These are phyloP conservation scores for Parasteatoda tepidariorum DNA, from an alignment of 1,140 invertebrate genomes.

Conservation along the genomic window DNA sequence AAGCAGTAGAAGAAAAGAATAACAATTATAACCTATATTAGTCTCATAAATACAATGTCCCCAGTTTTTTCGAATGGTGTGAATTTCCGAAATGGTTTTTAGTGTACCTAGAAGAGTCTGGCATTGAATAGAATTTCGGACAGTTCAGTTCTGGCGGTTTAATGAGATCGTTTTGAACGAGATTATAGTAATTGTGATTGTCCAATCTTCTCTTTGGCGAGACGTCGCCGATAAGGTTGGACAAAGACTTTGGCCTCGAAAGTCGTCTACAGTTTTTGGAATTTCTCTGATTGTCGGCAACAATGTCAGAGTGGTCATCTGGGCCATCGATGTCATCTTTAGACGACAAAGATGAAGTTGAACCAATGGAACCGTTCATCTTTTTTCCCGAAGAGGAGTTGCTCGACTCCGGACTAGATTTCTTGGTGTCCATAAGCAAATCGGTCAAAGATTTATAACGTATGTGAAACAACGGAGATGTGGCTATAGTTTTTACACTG, in stretches of 20 bases:
- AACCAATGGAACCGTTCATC: neutral
- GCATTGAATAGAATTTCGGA: slow-evolving; percentile 54
- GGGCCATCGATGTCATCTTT: slow-evolving; percentile 73
- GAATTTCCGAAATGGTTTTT: slow-evolving; percentile 37
- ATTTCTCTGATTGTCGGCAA: slow-evolving; percentile 21
- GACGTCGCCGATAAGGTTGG: slow-evolving; percentile 71
- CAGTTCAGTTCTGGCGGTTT: slow-evolving; percentile 32
- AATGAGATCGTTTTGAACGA: slow-evolving; percentile 55
- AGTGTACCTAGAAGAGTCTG: slow-evolving; percentile 30
- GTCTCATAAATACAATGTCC: slow-evolving; percentile 50
- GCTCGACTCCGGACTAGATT: slow-evolving; percentile 83
- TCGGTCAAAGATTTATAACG: slow-evolving; percentile 85
- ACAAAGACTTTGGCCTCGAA: slow-evolving; percentile 79
- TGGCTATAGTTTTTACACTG: slow-evolving; percentile 68
- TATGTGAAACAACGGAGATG: slow-evolving; percentile 83
- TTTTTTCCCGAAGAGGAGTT: slow-evolving; percentile 29
- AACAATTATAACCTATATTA: neutral
- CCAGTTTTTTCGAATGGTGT: slow-evolving; percentile 43
- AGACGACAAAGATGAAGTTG: slow-evolving; percentile 73
- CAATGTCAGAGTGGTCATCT: slow-evolving; percentile 76
- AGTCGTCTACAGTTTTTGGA: slow-evolving; percentile 60
- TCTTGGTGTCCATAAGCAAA: slow-evolving; percentile 76
- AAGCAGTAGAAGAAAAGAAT: neutral
- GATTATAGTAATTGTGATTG: slow-evolving; percentile 52
- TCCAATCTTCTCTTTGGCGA: slow-evolving; percentile 43